Conservation (phyloP, 2,797 vertebrate species). For the Anguilla anguilla region DNA sequence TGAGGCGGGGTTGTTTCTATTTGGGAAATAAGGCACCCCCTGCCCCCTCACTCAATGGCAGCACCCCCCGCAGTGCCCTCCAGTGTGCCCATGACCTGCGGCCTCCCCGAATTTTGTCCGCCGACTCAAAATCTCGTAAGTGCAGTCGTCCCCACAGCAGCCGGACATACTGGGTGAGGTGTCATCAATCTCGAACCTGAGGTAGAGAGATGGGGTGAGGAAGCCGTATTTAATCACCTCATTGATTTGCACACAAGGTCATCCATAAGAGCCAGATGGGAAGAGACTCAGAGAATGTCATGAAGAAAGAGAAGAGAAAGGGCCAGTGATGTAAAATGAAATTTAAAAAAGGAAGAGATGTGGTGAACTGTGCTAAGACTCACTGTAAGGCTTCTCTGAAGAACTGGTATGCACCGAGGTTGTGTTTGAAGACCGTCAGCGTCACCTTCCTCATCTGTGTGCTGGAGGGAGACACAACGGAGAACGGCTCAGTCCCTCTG, state of each 20-base stretch:
- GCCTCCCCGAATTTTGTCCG: constrained; percentile 88
- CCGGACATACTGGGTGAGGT: constrained; percentile 90
- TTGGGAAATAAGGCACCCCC: neutral
- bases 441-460: constrained; percentile 99
- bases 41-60: constrained; percentile 78
- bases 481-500: neutral
- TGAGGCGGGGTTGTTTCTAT: constrained; percentile 7
- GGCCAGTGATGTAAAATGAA: neutral
- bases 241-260: neutral
- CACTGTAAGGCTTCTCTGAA: constrained; percentile 95
- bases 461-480: constrained; percentile 63
- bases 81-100: constrained; percentile 78
- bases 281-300: no score
- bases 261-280: neutral
- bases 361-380: constrained; percentile 59
- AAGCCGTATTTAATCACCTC: neutral
- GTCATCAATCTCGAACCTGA: constrained; percentile 90
- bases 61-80: constrained; percentile 87
- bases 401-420: constrained; percentile 93
- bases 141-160: constrained; percentile 90
- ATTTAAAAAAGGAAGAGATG: neutral
- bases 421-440: constrained; percentile 96
- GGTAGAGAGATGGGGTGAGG: neutral
- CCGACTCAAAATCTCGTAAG: constrained; percentile 92
- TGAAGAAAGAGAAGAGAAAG: neutral